These are phyloP conservation scores for Drosophila erecta DNA, from an alignment of 1,140 invertebrate species.

Conservation along the genomic window DNA sequence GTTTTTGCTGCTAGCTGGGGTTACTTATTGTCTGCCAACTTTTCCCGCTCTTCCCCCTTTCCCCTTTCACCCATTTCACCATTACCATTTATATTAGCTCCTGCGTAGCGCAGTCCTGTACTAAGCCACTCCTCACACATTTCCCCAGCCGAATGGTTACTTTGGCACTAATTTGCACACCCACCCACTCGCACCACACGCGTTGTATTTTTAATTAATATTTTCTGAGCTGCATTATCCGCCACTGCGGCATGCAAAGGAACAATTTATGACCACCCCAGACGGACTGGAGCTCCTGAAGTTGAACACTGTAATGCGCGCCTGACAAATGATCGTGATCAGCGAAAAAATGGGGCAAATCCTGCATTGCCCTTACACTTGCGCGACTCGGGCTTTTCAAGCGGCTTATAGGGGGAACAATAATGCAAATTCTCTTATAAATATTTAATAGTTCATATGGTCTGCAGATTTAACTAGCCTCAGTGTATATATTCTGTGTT, in stretches of 20 bases:
- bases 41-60: neutral
- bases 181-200: constrained; percentile 1
- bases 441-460: too few relatives aligned
- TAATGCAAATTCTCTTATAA: neutral
- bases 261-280: constrained; percentile 6
- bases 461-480: too few relatives aligned
- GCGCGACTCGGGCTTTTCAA: neutral
- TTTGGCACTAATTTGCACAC: constrained; percentile 12
- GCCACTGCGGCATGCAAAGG: constrained; percentile 6
- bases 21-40: constrained; percentile 55
- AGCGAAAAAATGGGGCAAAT: neutral
- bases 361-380: neutral
- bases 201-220: constrained; percentile 73
- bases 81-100: constrained; percentile 13
- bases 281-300: neutral
- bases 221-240: constrained; percentile 40
- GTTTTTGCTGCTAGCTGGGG: constrained; percentile 56
- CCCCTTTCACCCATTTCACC: too few relatives aligned
- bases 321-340: constrained; percentile 8
- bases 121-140: neutral
- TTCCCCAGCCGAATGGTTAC: neutral
- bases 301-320: constrained; percentile 1
- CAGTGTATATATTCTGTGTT: neutral
- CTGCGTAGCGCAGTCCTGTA: neutral
- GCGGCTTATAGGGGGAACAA: too few relatives aligned